Conservation (phyloP, 1,140 invertebrate species). For the Drosophila repleta region DNA sequence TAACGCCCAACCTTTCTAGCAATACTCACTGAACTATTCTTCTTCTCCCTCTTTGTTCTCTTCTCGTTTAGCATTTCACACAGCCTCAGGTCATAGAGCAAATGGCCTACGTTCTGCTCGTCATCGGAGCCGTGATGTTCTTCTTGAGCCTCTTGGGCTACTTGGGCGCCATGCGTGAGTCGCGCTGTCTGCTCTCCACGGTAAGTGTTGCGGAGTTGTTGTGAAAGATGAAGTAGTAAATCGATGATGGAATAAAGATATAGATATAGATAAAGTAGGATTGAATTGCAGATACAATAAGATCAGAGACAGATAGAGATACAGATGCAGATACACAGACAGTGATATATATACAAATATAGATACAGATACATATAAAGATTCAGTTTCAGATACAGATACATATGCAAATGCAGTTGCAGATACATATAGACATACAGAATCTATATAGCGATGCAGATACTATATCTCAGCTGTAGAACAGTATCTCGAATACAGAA, state of each 20-base stretch:
- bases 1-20: not conserved
- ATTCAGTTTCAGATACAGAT: too few relatives aligned
- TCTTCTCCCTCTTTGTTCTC: slow-evolving; percentile 20
- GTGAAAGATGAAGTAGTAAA: not conserved
- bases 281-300: slow-evolving; percentile 4
- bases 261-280: too few relatives aligned
- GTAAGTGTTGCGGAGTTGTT: slow-evolving; percentile 85
- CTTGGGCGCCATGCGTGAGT: slow-evolving; percentile 93
- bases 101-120: slow-evolving; percentile 90
- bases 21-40: slow-evolving; percentile 13
- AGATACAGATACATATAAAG: too few relatives aligned
- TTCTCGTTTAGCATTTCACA: slow-evolving; percentile 85
- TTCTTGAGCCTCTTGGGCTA: slow-evolving; percentile 93
- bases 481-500: too few relatives aligned
- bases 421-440: too few relatives aligned
- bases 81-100: slow-evolving; percentile 87
- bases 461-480: too few relatives aligned
- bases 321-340: not conserved
- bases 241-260: not conserved
- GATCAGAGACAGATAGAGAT: not conserved
- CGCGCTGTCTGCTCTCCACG: slow-evolving; percentile 90
- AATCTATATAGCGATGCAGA: too few relatives aligned
- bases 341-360: too few relatives aligned
- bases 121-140: slow-evolving; percentile 92
- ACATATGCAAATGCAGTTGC: too few relatives aligned